A percentile compares a stretch with the other conserved stretches of the same genome.
These are phyloP conservation scores for Limnephilus marmoratus DNA, from an alignment of 2,888 invertebrate genomes.

Conservation along the genomic window DNA sequence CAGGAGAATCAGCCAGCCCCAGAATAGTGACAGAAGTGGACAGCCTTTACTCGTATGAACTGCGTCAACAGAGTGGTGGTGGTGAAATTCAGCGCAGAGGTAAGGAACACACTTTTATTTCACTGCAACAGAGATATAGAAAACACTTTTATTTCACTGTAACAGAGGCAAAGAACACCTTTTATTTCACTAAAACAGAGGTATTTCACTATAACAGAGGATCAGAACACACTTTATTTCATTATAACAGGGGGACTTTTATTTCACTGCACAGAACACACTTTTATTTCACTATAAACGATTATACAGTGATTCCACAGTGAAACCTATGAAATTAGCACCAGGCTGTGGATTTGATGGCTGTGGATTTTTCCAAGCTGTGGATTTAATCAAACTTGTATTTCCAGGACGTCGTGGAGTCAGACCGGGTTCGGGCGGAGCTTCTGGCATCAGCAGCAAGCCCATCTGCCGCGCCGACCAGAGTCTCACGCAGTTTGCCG, in stretches of 20 bases:
- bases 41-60: conserved; percentile 77
- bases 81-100: conserved; percentile 64
- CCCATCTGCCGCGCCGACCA: conserved; percentile 81
- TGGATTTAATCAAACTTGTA: not conserved
- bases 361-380: not conserved
- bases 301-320: too few relatives aligned
- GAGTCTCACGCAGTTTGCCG: conserved; percentile 92
- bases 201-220: too few relatives aligned
- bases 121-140: too few relatives aligned
- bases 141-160: too few relatives aligned
- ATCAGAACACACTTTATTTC: not conserved
- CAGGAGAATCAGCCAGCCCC: conserved; percentile 78
- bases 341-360: too few relatives aligned
- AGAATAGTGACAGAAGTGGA: conserved; percentile 79
- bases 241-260: too few relatives aligned
- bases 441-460: conserved; percentile 67
- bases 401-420: conserved; percentile 62
- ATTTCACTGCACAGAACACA: too few relatives aligned
- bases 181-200: too few relatives aligned
- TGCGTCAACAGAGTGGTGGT: conserved; percentile 61
- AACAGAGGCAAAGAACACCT: too few relatives aligned
- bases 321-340: too few relatives aligned
- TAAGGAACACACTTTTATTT: conserved; percentile 19
- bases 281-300: too few relatives aligned
- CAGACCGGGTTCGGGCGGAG: conserved; percentile 65